Evolutionary conservation across 2,113 vertebrate species (phyloP).

Genomic region (Pongo pygmaeus): DNA sequence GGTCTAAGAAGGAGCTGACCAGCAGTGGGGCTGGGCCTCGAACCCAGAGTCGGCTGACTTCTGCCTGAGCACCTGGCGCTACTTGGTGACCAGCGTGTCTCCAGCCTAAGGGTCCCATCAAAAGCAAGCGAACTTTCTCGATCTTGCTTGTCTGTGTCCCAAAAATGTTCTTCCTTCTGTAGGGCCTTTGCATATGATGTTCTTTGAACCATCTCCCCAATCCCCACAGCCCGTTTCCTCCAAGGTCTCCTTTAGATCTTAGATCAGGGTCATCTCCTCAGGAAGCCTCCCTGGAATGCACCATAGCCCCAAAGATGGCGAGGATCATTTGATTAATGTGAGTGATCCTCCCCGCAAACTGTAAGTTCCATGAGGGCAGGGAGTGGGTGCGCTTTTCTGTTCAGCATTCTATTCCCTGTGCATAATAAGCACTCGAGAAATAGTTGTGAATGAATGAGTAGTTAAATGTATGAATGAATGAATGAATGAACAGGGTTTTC

Average conservation of each 20-base stretch:
- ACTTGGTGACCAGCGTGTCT: rapidly evolving
- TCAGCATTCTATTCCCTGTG: not conserved
- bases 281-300: not conserved
- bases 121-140: not conserved
- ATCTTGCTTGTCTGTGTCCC: not conserved
- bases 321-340: not conserved
- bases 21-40: not conserved
- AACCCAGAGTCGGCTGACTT: not conserved
- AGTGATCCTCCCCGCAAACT: rapidly evolving
- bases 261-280: not conserved
- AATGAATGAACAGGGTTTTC: not conserved
- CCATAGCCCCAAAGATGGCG: too few relatives aligned
- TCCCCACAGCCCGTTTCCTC: not conserved
- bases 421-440: not conserved
- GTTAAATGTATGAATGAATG: not conserved
- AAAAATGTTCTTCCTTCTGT: not conserved
- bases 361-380: not conserved
- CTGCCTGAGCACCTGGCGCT: not conserved
- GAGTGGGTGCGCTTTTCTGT: not conserved
- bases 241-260: not conserved
- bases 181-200: not conserved
- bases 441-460: not conserved
- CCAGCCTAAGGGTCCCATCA: not conserved
- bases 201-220: not conserved
- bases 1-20: not conserved